These are phyloP conservation scores for Peromyscus californicus DNA, from an alignment of 2,113 vertebrate species.

Conservation along the genomic window DNA sequence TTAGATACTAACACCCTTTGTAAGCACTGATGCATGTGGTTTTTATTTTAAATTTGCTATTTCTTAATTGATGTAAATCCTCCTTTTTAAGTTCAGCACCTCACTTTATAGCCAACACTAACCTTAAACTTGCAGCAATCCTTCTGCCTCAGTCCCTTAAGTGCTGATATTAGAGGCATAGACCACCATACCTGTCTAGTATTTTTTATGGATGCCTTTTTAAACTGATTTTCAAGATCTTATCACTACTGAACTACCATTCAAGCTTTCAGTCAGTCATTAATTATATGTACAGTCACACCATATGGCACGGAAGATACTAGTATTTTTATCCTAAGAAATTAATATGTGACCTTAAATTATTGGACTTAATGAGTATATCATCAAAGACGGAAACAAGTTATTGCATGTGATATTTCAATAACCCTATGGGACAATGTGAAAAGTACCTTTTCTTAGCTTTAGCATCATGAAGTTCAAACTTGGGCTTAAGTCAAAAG, in stretches of 20 bases:
- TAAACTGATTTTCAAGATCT: slow-evolving; percentile 57
- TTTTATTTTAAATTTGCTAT: background rate
- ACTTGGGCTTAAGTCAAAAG: background rate
- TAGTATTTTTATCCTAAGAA: slow-evolving; percentile 59
- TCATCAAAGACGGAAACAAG: slow-evolving; percentile 15
- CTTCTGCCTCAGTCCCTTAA: background rate
- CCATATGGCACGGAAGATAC: slow-evolving; percentile 42
- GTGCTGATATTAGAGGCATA: background rate
- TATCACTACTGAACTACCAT: slow-evolving; percentile 8
- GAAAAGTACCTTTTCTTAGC: background rate
- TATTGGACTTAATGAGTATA: slow-evolving; percentile 44
- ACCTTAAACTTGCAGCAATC: background rate
- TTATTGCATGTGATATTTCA: slow-evolving; percentile 15
- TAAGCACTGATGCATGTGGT: background rate
- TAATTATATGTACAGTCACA: background rate
- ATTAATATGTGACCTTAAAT: slow-evolving; percentile 60
- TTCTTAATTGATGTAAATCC: slow-evolving; percentile 31
- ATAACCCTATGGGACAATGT: background rate
- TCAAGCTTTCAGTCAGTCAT: slow-evolving; percentile 30
- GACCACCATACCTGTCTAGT: background rate
- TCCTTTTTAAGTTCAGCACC: background rate
- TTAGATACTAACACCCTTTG: background rate
- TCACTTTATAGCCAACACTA: background rate
- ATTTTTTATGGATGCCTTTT: slow-evolving; percentile 28
- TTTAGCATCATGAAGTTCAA: slow-evolving; percentile 30